A percentile compares a stretch with the other conserved stretches of the same genome.
phyloP scores from a whole-genome alignment of 2,797 vertebrate genomes.

The Cyclura pinguis region DNA sequence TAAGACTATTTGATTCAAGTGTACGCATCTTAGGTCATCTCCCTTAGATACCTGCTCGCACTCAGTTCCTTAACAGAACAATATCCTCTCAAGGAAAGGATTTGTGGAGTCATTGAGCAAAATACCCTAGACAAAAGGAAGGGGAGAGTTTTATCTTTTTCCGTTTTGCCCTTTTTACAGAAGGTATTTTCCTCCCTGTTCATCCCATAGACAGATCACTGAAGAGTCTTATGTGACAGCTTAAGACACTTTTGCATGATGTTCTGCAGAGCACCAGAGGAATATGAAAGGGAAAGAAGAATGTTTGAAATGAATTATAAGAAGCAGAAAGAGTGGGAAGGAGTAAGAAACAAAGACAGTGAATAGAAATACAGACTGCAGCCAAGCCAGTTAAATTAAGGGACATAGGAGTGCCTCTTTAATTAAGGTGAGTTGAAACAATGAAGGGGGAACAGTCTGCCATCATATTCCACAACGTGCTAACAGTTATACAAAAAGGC shows the following conservation, averaged over 20 bases:
- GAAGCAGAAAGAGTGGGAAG: not conserved
- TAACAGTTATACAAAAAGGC: too few relatives aligned
- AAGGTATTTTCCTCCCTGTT: not conserved
- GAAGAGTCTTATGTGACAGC: slow-evolving; percentile 7
- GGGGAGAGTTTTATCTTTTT: not conserved
- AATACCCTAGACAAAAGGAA: not conserved
- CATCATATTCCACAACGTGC: too few relatives aligned
- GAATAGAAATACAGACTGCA: not conserved
- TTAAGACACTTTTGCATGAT: slow-evolving; percentile 2
- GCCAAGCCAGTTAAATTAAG: not conserved
- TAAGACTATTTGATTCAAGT: slow-evolving; percentile 24
- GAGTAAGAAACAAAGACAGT: not conserved
- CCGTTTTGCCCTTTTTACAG: slow-evolving; percentile 19
- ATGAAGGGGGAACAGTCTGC: too few relatives aligned
- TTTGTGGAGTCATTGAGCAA: slow-evolving; percentile 9
- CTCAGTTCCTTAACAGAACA: slow-evolving; percentile 7
- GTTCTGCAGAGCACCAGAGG: not conserved
- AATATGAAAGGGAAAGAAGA: not conserved
- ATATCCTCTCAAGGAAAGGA: slow-evolving; percentile 19
- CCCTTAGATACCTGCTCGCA: not conserved
- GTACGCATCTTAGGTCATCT: slow-evolving; percentile 1
- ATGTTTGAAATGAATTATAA: not conserved
- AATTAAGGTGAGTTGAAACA: too few relatives aligned
- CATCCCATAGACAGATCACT: not conserved
- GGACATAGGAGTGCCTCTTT: too few relatives aligned